Base-by-base conservation (phyloP, 2,797 vertebrate species). In the Arvicola amphibius region DNA sequence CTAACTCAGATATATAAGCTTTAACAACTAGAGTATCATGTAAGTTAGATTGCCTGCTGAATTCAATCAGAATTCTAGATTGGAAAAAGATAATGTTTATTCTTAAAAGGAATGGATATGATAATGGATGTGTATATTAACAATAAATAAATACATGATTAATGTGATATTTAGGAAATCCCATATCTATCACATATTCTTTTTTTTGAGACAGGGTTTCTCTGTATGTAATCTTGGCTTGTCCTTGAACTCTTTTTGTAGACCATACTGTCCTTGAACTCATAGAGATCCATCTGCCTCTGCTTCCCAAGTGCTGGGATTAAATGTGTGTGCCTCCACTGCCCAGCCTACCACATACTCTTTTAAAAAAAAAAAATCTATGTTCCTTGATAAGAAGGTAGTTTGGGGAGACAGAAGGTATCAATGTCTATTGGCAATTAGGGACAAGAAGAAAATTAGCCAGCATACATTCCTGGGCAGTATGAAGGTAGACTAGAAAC, bases 11-110 rank as follows among this genome's bases (percentile, higher is more conserved):
- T 92, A 86, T 59, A 71, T 92, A 87, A 78, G 46, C 17, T 89
- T 94, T 94, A 25, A 81, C 48, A 85, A 59, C n/a, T 90, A 86
- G 85, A 92, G 4, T 92, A 84, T 89, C 91, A 32, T 63, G 34
- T 65, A 85, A 73, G 29, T 93, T 34, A 83, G 69, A 23, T 85
- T 92, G 56, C 48, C 59, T 96, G 80, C 51, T 97, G n/a, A 95
- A 95, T 92, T 96, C 53, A 89, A 85, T 80, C 43, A 78, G 40
- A 81, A 80, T 93, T 91, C 80, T 95, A 51, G 65, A 83, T 92
- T 43, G 2, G 73, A 88, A 88, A 94, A 76, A 84, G 16, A 73
- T 0, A 92, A 48, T 65, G 53, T 96, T 87, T 51, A 91, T 37
- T 85, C 23, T 84, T 94, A 93, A 95, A 89, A 4, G 17, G 73